Evolutionary conservation across 1,140 invertebrate species (phyloP).

Genomic region (Zophobas atratus): DNA sequence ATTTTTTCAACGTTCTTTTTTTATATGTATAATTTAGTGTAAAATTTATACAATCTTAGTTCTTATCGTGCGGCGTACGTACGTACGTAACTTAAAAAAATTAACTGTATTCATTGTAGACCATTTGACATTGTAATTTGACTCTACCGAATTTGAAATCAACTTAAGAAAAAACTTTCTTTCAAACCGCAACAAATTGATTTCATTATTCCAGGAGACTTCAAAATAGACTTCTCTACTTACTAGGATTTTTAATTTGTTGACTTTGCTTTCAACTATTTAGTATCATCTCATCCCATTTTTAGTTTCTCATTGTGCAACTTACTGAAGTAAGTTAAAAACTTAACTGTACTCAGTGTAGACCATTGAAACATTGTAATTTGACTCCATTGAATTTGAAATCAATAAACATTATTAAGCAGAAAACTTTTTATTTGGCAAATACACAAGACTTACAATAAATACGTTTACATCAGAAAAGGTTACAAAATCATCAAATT

Average conservation of each 20-base stretch:
- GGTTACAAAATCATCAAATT: conserved; percentile 45
- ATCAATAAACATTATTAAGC: conserved; percentile 63
- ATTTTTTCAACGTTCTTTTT: conserved; percentile 36
- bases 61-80: conserved; percentile 4
- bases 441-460: conserved; percentile 11
- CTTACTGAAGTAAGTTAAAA: background rate
- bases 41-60: conserved; percentile 9
- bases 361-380: conserved; percentile 31
- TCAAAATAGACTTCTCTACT: no score
- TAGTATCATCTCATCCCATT: background rate
- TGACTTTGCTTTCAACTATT: background rate
- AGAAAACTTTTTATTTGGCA: conserved; percentile 32
- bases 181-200: no score
- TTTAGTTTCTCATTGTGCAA: conserved; percentile 23
- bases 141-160: conserved; percentile 65
- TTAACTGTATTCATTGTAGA: conserved; percentile 38
- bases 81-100: conserved; percentile 8
- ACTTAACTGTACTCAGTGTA: background rate
- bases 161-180: conserved; percentile 44
- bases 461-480: conserved; percentile 10
- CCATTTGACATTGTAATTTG: conserved; percentile 48
- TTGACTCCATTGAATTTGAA: conserved; percentile 65
- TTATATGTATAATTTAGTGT: conserved; percentile 8
- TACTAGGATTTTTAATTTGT: no score
- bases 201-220: no score